Evolutionary conservation across 2,888 invertebrate species (phyloP).

Genomic region (Pinctada fucata): DNA sequence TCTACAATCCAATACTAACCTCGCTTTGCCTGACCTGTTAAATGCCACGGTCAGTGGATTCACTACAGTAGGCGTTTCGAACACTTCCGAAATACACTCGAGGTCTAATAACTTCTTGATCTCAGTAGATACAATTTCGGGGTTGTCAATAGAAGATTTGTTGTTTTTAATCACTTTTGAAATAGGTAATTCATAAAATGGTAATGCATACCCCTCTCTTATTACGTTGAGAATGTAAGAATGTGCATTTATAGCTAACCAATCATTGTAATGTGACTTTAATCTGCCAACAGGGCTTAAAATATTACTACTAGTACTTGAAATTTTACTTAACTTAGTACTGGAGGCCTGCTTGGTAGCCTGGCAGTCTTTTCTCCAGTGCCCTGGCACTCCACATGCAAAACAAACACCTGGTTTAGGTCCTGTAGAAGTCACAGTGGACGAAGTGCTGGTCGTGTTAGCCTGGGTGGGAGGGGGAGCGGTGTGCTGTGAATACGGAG

Average conservation of each 20-base stretch:
- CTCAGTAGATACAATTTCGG: conserved; percentile 36
- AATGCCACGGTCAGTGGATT: conserved; percentile 43
- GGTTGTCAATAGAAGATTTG: conserved; percentile 11
- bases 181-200: conserved; percentile 4
- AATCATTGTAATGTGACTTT: too few relatives aligned
- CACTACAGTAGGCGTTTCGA: conserved; percentile 27
- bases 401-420: conserved; percentile 11
- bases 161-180: neutral
- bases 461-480: too few relatives aligned
- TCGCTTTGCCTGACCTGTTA: conserved; percentile 33
- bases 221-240: too few relatives aligned
- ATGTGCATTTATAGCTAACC: too few relatives aligned
- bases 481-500: too few relatives aligned
- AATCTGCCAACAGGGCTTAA: too few relatives aligned
- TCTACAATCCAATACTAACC: conserved; percentile 40
- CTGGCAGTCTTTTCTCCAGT: too few relatives aligned
- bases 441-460: too few relatives aligned
- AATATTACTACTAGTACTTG: too few relatives aligned
- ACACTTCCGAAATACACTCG: conserved; percentile 31
- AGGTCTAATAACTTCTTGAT: conserved; percentile 30
- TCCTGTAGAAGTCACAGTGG: too few relatives aligned
- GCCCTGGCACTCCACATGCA: conserved; percentile 3
- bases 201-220: conserved; percentile 10
- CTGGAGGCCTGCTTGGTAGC: too few relatives aligned
- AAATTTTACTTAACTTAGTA: too few relatives aligned